Percentiles rank a stretch among this genome's conserved stretches.
These are phyloP conservation scores for Axinella damicornis DNA, from an alignment of 37 sponge, comb jelly and placozoan species.

Conservation along the genomic window DNA sequence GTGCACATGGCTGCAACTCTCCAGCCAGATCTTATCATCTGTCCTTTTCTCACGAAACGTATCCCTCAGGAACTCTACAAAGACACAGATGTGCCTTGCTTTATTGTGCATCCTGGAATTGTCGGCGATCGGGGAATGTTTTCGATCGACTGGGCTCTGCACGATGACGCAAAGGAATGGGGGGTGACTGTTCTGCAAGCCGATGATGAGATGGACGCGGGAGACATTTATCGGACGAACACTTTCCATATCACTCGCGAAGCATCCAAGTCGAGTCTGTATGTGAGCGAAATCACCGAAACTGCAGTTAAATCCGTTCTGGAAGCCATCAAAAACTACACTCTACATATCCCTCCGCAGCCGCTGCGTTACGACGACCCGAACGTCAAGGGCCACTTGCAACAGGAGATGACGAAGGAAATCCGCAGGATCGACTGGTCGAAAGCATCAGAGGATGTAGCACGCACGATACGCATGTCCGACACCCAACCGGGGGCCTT, in stretches of 20 bases:
- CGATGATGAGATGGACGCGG: constrained; percentile 31
- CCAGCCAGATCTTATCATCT: constrained; percentile 41
- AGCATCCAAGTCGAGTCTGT: constrained; percentile 24
- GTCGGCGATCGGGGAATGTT: constrained; percentile 22
- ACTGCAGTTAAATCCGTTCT: constrained; percentile 9
- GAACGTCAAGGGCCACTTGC: no score
- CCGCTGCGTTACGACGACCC: no score
- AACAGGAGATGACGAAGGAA: no score
- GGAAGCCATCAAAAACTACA: no score
- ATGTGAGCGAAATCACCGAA: background rate
- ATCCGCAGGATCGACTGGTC: no score
- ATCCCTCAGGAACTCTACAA: constrained; percentile 18
- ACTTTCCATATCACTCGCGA: constrained; percentile 7
- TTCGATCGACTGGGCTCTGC: constrained; percentile 35
- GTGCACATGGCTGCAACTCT: no score
- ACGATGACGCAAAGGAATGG: constrained; percentile 1
- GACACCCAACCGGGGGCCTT: background rate
- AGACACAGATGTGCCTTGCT: background rate
- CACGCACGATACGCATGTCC: no score
- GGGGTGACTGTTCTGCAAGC: constrained; percentile 51
- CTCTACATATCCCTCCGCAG: no score
- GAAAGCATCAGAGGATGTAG: no score
- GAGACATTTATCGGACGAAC: constrained; percentile 17
- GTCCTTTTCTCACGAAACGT: constrained; percentile 24
- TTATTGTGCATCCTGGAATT: constrained; percentile 44